Percentiles rank a stretch among this genome's conserved stretches.
These are phyloP conservation scores for Venustoraphidia nigricollis DNA, from an alignment of 2,888 invertebrate species.

Conservation along the genomic window DNA sequence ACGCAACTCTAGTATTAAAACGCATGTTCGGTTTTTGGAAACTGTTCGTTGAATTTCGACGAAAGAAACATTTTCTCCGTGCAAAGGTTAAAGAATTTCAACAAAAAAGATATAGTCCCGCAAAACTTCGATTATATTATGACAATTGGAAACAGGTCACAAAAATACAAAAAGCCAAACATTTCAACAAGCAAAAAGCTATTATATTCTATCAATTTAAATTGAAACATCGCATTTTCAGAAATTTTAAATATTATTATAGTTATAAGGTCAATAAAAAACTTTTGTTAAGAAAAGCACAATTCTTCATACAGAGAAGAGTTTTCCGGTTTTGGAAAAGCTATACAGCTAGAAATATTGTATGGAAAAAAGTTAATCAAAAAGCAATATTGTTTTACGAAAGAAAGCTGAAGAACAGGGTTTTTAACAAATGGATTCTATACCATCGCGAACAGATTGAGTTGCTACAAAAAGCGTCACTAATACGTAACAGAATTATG, in stretches of 20 bases:
- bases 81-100: slow-evolving; percentile 14
- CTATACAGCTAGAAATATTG: neutral
- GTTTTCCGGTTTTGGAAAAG: slow-evolving; percentile 3
- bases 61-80: slow-evolving; percentile 11
- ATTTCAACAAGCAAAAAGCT: slow-evolving; percentile 1
- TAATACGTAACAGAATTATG: no score
- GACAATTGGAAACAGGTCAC: slow-evolving; percentile 15
- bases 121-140: slow-evolving; percentile 13
- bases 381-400: neutral
- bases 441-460: no score
- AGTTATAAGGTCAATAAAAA: slow-evolving; percentile 6
- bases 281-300: slow-evolving; percentile 11
- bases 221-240: slow-evolving; percentile 5
- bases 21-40: slow-evolving; percentile 3
- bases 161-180: slow-evolving; percentile 4
- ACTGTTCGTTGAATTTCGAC: slow-evolving; percentile 10
- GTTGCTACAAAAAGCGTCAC: no score
- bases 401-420: neutral
- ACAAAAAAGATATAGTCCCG: slow-evolving; percentile 13
- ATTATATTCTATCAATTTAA: slow-evolving; percentile 5
- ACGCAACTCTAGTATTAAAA: neutral
- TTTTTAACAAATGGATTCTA: neutral
- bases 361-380: neutral
- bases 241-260: slow-evolving; percentile 7
- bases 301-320: slow-evolving; percentile 1